Base-by-base conservation (phyloP, 2,797 vertebrate genomes). In the Nyctalus aviator region DNA sequence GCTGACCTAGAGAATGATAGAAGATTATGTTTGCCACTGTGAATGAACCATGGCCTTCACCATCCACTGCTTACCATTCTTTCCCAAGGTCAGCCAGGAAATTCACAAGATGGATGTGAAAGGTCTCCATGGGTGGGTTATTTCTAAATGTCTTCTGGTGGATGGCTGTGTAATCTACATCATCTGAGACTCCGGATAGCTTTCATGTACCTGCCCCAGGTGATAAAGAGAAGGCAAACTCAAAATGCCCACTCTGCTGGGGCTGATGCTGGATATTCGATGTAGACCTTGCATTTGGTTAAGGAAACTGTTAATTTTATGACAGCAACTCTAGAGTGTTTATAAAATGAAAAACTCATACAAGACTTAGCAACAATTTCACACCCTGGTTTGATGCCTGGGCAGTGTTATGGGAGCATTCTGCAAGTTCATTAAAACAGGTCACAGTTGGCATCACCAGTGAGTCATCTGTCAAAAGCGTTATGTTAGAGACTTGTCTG, bases 281-380 rank as follows among this genome's bases (percentile, higher is more conserved):
- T 48, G 17, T 17, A 79, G 71, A 35, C 48, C 3, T 0, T 73
- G 14, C 46, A 48, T 53, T 91, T 95, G 71, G 27, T 8, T 50
- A 94, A 66, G 18, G 48, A 68, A 88, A 72, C 11, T 62, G 25
- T 77, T 86, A 79, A 79, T 94, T 89, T 96, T 35, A 57, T 66
- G 72, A 79, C 37, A 68, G 53, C 30, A 83, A 55, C 41, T 83
- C n/a, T 73, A n/a, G n/a, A 48, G 57, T 86, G 8, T 89, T 95
- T 83, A 71, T 88, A 76, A 82, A 62, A 89, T 37, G 25, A 88
- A 94, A 93, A 76, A 48, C 20, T 32, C 44, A 48, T 57, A 32
- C 7, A 85, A 44, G 27, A 44, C 10, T 71, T 62, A 64, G 57
- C 27, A 94, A 78, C 3, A 71, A 11, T 77, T 88, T 94, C 53